phyloP scores from a whole-genome alignment of 2,113 vertebrate species.

The Perognathus longimembris region DNA sequence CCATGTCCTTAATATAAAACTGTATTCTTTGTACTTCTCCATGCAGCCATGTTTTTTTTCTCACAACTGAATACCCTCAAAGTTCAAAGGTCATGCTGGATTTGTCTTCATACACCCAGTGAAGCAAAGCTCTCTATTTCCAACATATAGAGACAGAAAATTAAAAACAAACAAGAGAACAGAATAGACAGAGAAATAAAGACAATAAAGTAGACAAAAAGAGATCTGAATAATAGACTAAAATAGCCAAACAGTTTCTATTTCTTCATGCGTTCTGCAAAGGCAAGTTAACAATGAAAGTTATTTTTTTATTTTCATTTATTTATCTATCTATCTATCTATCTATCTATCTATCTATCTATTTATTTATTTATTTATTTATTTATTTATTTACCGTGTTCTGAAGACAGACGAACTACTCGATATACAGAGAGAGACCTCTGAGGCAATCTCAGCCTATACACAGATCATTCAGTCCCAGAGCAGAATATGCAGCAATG shows the following conservation, averaged over 20 bases:
- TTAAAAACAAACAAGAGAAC: neutral
- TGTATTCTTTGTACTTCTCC: neutral
- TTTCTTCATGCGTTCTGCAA: neutral
- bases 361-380: too few relatives aligned
- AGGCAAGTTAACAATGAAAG: neutral
- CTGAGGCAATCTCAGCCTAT: neutral
- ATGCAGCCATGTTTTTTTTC: neutral
- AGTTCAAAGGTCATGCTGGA: too few relatives aligned
- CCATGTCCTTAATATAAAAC: neutral
- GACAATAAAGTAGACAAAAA: neutral
- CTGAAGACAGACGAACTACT: neutral
- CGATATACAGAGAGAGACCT: neutral
- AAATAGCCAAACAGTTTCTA: neutral
- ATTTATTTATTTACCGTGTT: too few relatives aligned
- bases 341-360: too few relatives aligned
- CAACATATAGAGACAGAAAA: neutral
- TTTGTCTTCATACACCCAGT: accelerated
- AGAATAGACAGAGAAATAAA: neutral
- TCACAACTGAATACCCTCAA: neutral
- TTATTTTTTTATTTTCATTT: too few relatives aligned
- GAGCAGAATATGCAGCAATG: neutral
- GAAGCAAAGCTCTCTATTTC: neutral
- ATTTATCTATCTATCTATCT: too few relatives aligned
- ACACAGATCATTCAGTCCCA: neutral
- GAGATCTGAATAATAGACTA: neutral